Conservation (phyloP, 2,888 invertebrate genomes). For the Rhagonycha lutea region DNA sequence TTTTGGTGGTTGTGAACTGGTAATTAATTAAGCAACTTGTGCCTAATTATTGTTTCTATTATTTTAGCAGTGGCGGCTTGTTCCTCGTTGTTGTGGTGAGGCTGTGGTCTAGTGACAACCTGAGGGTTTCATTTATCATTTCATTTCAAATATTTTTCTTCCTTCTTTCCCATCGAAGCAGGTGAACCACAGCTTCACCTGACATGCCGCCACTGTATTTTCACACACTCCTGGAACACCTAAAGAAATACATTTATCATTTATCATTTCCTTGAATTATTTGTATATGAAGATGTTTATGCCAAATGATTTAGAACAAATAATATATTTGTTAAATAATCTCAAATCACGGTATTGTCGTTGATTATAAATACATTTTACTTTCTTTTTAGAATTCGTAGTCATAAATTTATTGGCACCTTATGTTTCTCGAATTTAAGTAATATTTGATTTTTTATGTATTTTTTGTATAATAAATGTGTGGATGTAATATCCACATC, state of each 20-base stretch:
- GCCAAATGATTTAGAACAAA: not conserved
- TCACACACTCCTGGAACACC: not conserved
- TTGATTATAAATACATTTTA: not conserved
- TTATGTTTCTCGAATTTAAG: not conserved
- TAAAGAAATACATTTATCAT: not conserved
- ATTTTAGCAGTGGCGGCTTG: not conserved
- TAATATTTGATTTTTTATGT: not conserved
- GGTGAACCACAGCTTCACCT: no score
- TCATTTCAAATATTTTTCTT: no score
- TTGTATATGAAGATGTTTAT: not conserved
- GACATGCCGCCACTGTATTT: not conserved
- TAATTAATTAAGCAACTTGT: not conserved
- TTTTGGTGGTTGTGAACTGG: constrained; percentile 1
- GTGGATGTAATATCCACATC: constrained; percentile 68
- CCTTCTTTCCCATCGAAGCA: no score
- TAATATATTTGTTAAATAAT: no score
- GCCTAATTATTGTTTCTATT: not conserved
- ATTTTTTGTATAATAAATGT: constrained; percentile 27
- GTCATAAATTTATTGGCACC: not conserved
- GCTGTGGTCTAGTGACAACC: no score
- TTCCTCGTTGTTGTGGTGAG: no score
- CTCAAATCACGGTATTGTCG: not conserved
- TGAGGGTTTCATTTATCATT: no score
- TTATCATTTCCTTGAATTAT: not conserved
- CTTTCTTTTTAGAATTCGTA: not conserved